Evolutionary conservation across 2,888 invertebrate genomes (phyloP).

Genomic region (Abscondita cerata): DNA sequence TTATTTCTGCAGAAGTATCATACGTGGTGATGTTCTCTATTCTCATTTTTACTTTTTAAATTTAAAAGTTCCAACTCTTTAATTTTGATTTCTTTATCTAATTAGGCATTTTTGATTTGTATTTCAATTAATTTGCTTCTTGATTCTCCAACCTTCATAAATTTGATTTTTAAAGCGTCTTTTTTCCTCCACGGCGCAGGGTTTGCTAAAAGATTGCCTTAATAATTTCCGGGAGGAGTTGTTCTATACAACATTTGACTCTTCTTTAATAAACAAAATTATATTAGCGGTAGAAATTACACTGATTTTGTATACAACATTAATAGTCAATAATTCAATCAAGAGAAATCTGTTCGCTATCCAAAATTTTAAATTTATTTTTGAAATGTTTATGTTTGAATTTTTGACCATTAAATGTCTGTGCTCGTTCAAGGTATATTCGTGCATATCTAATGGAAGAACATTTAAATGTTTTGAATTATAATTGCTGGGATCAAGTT

Average conservation of each 20-base stretch:
- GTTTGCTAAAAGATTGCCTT: neutral
- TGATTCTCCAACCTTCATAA: neutral
- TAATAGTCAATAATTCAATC: too few species aligned
- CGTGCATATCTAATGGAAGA: too few species aligned
- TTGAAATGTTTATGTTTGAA: neutral
- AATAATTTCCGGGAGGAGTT: neutral
- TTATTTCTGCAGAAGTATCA: too few species aligned
- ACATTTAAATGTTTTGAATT: too few species aligned
- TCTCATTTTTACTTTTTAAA: neutral
- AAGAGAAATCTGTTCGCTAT: too few species aligned
- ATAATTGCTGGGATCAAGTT: too few species aligned
- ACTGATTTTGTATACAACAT: too few species aligned
- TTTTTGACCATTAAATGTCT: neutral
- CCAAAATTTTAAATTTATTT: too few species aligned
- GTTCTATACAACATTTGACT: neutral
- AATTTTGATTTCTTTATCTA: neutral
- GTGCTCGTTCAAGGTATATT: neutral
- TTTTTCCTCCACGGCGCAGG: too few species aligned
- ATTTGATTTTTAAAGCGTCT: neutral
- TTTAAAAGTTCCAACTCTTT: neutral
- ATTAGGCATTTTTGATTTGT: neutral
- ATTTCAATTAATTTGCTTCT: neutral
- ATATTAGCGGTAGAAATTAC: too few species aligned
- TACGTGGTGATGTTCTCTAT: neutral
- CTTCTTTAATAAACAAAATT: neutral